Evolutionary conservation across 2,797 vertebrate species (phyloP), one percentile per base, ranked within the genome.

Genomic region (Paramormyrops hopkinsi): DNA sequence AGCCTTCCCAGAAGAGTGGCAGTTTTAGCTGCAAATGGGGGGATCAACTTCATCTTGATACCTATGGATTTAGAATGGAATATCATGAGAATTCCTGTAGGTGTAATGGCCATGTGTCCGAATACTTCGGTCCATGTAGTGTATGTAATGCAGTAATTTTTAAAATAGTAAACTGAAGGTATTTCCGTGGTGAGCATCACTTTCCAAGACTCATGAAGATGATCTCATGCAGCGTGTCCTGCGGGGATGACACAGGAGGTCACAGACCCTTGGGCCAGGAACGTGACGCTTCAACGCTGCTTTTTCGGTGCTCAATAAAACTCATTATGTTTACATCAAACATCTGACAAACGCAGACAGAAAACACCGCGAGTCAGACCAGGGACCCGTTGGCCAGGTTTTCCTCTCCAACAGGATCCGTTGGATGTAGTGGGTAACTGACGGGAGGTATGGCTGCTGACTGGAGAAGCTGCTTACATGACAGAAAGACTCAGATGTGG

Each of bases 261-360:
- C 87, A 89, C 90, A 89, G 84, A 89, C 53, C 33, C n/a, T 7
- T 14, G 3, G 88, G 90, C 91, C 82, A 76, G 54, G 89, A 89
- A 89, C 90, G 89, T 91, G 90, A 92, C 79, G 41, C 88, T 90
- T 87, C 51, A 44, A 54, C 69, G 62, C 87, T 87, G 86, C 89
- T 44, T 44, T 46, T 46, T 46, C 5, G 44, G 44, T 46, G 17
- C 69, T 76, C 37, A 37, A 41, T 41, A 76, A 41, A 76, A 41
- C 69, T 7, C 69, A 41, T 76, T 76, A 76, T 11, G 33, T 76
- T 37, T 12, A 65, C 9, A 3, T 29, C 62, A 29, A 76, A 76
- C 69, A 41, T 41, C 69, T 41, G 33, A 76, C 12, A 76, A 41
- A 41, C 14, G 0, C 5, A 41, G 69, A 76, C 4, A 37, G 69